These are phyloP conservation scores for Hapalemur alaotrensis DNA, from an alignment of 2,797 vertebrate genomes.

Conservation along the genomic window DNA sequence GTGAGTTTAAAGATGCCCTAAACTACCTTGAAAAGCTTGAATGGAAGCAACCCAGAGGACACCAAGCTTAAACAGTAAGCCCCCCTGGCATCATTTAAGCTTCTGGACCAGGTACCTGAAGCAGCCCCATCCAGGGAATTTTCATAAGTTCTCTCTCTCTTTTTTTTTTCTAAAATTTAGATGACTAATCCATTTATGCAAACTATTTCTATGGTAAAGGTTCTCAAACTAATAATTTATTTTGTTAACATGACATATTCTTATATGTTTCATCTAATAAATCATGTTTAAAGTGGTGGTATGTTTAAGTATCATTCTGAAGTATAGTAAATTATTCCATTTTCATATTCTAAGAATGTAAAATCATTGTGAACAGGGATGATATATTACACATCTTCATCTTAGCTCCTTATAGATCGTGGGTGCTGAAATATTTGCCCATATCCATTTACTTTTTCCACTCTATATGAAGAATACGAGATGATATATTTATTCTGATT, in stretches of 20 bases:
- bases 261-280: background rate
- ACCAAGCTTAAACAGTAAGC: background rate
- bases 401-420: background rate
- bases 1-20: background rate
- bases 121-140: background rate
- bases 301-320: background rate
- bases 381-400: background rate
- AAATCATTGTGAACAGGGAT: background rate
- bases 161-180: background rate
- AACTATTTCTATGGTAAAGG: background rate
- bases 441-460: background rate
- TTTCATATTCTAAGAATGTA: background rate
- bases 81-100: background rate
- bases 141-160: background rate
- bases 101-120: background rate
- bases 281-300: background rate
- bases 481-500: background rate
- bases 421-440: background rate
- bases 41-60: background rate
- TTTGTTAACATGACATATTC: background rate
- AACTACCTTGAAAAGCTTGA: background rate
- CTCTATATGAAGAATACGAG: background rate
- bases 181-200: background rate
- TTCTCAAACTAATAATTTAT: conserved; percentile 14
- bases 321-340: background rate